Conservation (phyloP, 2,113 vertebrate genomes). For the Penelope pileata region DNA sequence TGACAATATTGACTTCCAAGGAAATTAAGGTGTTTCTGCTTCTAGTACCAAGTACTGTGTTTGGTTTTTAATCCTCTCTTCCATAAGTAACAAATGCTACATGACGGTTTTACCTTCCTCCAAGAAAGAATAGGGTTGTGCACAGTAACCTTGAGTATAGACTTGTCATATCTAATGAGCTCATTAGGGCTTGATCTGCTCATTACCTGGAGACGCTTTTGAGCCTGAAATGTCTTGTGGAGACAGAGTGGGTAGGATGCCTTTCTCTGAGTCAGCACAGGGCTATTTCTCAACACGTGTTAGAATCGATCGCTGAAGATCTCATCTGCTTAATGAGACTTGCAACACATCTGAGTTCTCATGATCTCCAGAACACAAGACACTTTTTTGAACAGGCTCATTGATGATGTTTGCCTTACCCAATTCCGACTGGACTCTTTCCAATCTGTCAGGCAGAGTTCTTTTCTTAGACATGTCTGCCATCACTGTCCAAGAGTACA, state of each 20-base stretch:
- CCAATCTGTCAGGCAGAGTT: neutral
- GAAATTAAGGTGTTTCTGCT: neutral
- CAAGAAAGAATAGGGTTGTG: neutral
- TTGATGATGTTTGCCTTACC: neutral
- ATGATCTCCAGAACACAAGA: neutral
- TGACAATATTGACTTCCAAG: neutral
- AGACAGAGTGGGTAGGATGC: neutral
- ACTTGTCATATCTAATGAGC: slow-evolving; percentile 1
- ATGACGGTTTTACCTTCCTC: neutral
- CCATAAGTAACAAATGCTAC: neutral
- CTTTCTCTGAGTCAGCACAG: neutral
- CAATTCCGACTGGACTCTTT: neutral
- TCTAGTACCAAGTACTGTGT: neutral
- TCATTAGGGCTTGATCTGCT: slow-evolving; percentile 43
- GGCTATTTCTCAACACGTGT: neutral
- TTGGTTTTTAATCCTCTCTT: neutral
- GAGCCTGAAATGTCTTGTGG: neutral
- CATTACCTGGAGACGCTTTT: slow-evolving; percentile 19
- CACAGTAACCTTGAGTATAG: neutral
- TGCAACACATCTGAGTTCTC: slow-evolving; percentile 11
- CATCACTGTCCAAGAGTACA: neutral
- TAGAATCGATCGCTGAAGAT: neutral
- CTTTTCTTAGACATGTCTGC: neutral
- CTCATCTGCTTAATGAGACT: slow-evolving; percentile 3
- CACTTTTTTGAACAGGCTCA: neutral